Conservation (phyloP, 1,140 invertebrate species). For the Heliconius eleuchia region DNA sequence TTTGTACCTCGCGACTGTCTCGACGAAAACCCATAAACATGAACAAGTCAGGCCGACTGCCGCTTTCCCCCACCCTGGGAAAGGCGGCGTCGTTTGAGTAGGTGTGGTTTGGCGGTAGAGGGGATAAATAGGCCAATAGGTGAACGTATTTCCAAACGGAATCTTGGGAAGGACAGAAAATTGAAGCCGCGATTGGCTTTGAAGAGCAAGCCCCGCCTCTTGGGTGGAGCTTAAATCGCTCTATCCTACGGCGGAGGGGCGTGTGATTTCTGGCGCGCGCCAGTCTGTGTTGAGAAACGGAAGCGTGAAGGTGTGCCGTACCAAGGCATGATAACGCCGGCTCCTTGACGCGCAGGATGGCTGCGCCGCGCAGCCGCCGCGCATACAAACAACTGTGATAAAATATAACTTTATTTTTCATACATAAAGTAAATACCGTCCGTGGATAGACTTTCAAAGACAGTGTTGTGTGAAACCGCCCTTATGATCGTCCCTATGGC, state of each 20-base stretch:
- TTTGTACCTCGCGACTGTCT: conserved; percentile 69
- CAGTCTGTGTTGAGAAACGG: conserved; percentile 67
- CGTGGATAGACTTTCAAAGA: conserved; percentile 75
- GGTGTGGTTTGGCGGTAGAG: conserved; percentile 49
- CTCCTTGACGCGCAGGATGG: conserved; percentile 68
- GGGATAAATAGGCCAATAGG: conserved; percentile 61
- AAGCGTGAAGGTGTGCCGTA: conserved; percentile 57
- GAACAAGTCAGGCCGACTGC: conserved; percentile 64
- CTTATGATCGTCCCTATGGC: conserved; percentile 85
- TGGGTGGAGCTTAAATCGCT: conserved; percentile 58
- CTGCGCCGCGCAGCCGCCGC: conserved; percentile 69
- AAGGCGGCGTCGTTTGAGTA: conserved; percentile 45
- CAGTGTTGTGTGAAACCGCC: conserved; percentile 77
- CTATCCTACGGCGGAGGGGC: conserved; percentile 73
- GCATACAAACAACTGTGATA: conserved; percentile 73
- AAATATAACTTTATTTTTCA: conserved; percentile 61
- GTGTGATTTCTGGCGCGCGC: conserved; percentile 59
- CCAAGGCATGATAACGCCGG: conserved; percentile 59
- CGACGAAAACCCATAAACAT: conserved; percentile 79
- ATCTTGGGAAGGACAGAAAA: conserved; percentile 69
- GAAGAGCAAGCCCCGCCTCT: conserved; percentile 45
- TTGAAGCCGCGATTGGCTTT: conserved; percentile 48
- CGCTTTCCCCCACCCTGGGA: conserved; percentile 62
- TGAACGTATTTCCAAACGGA: conserved; percentile 37
- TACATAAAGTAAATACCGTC: conserved; percentile 57